Base-by-base conservation (phyloP, 2,797 vertebrate genomes). In the Paratrypauchen microcephalus region DNA sequence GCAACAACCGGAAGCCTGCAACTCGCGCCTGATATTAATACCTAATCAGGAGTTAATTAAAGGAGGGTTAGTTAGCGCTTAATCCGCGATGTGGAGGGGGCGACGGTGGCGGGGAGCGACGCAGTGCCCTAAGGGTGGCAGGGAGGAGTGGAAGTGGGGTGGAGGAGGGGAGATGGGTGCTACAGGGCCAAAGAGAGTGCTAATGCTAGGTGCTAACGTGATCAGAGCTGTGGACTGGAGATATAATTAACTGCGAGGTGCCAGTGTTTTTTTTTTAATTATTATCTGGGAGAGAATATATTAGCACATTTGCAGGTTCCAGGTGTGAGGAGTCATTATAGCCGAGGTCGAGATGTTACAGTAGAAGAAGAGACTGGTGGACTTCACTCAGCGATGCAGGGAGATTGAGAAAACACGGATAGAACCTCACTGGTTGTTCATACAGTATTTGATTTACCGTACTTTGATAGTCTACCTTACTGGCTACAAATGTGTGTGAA, bases 1-100 rank as follows among this genome's bases (percentile, higher is more conserved):
- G 87, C 89, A 89, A 91, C 85, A 89, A 92, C 88, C 89, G 88
- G 86, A 88, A 83, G 88, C 83, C 79, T 73, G 81, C 71, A 89
- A 84, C 83, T 75, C 71, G 72, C 65, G 82, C 83, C 85, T 86
- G 89, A 92, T 90, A 92, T 92, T 89, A 92, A 92, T 89, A 91
- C 83, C 89, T 90, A 88, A 91, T 90, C 82, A 89, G 66, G 83
- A 92, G 88, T 88, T 91, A 90, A 91, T 91, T 91, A 91, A 89
- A 87, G 84, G 67, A 86, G 84, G 79, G 87, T 89, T 89, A 86
- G 87, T 87, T 91, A 86, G 84, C 75, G 52, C 86, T 75, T 90
- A 92, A 91, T 92, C 87, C 83, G 60, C 76, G 67, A 75, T 71
- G 86, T 87, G 90, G 81, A 75, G 83, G 71, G 79, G 76, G 72